These are phyloP conservation scores for Argya squamiceps DNA, from an alignment of 2,797 vertebrate species.

Conservation along the genomic window DNA sequence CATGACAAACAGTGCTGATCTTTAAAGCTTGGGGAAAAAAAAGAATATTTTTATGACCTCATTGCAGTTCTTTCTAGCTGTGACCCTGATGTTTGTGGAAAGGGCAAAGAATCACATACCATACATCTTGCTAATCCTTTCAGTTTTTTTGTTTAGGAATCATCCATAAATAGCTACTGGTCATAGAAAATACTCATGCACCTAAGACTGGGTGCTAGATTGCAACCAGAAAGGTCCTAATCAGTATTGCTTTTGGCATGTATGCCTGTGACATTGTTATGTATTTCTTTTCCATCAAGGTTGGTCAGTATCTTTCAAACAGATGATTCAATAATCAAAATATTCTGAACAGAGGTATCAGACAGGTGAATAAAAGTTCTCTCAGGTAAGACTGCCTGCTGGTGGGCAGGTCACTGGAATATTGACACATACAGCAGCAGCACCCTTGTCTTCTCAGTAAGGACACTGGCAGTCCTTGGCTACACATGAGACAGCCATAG, in stretches of 20 bases:
- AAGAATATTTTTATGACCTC: constrained; percentile 29
- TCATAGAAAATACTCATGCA: not conserved
- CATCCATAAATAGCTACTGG: not conserved
- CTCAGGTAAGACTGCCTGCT: not conserved
- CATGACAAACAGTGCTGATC: constrained; percentile 43
- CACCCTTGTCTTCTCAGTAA: not conserved
- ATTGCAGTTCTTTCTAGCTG: not conserved
- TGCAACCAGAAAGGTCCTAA: not conserved
- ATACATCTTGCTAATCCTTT: not conserved
- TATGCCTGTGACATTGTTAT: not conserved
- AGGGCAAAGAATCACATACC: not conserved
- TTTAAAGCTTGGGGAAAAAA: not conserved
- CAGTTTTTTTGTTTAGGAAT: not conserved
- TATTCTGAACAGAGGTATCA: not conserved
- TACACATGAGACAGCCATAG: not conserved
- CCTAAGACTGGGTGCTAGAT: not conserved
- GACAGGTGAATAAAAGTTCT: not conserved
- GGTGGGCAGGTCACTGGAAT: not conserved
- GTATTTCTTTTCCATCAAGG: not conserved
- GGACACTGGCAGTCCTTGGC: not conserved
- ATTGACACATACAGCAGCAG: not conserved
- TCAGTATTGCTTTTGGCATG: not conserved
- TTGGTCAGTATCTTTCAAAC: not conserved
- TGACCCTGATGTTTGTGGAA: constrained; percentile 1
- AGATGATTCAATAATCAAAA: not conserved